Evolutionary conservation across 1,140 invertebrate species (phyloP).

Genomic region (Venturia canescens): DNA sequence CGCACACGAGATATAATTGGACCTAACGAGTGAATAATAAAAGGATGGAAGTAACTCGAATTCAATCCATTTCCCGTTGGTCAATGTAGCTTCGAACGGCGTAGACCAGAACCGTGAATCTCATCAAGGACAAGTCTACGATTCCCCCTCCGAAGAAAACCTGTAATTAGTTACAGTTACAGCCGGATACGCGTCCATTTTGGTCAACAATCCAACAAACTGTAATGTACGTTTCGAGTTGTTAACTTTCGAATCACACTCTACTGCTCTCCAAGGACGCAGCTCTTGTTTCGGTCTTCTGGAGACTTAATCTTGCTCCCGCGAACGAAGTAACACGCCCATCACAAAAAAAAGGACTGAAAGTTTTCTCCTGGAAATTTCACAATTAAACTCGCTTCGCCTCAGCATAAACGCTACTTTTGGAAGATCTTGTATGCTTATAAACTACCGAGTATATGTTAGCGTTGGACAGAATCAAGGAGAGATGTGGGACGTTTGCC

Average conservation of each 20-base stretch:
- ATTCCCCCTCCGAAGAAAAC: background rate
- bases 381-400: no score
- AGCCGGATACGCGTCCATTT: background rate
- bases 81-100: background rate
- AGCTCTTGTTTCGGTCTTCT: no score
- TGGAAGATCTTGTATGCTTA: background rate
- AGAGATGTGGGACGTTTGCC: constrained; percentile 38
- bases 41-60: constrained; percentile 20
- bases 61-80: background rate
- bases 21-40: constrained; percentile 24
- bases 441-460: background rate
- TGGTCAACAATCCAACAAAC: no score
- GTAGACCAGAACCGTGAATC: background rate
- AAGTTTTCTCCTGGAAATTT: no score
- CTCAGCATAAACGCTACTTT: no score
- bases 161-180: constrained; percentile 10
- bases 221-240: no score
- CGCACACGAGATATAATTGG: background rate
- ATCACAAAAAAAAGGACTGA: no score
- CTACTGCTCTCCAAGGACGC: no score
- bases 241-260: no score
- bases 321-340: background rate
- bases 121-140: background rate
- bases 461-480: background rate
- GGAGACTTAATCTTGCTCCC: background rate